A percentile compares a stretch with the other conserved stretches of the same genome.
Evolutionary conservation across 2,797 vertebrate species (phyloP).

Genomic region (Iguana delicatissima): DNA sequence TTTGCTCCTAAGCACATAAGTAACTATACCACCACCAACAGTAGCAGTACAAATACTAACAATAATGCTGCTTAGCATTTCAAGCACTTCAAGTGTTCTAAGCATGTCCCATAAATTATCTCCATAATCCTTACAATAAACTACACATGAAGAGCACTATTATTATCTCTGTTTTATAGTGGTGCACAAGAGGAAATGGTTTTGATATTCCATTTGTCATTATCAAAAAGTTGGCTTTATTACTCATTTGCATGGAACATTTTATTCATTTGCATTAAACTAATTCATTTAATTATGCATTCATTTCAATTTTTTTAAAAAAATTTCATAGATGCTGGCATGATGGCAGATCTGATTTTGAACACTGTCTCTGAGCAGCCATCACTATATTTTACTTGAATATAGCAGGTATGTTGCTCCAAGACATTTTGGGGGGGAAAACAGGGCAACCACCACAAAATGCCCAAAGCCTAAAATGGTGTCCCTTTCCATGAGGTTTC

Average conservation of each 20-base stretch:
- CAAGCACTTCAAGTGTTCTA: not conserved
- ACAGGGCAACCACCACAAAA: not conserved
- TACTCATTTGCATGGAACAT: not conserved
- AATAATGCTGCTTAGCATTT: not conserved
- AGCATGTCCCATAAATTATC: slow-evolving; percentile 6
- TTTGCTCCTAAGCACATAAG: not conserved
- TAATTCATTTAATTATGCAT: not conserved
- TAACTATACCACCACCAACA: no score
- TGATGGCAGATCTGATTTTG: not conserved
- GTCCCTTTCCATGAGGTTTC: not conserved
- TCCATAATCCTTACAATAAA: slow-evolving; percentile 12
- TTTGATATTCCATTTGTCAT: not conserved
- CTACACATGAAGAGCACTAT: not conserved
- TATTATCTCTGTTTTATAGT: not conserved
- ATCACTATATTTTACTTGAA: not conserved
- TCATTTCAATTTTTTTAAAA: not conserved
- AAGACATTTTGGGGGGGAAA: not conserved
- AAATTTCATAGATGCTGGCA: not conserved
- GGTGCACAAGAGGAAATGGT: not conserved
- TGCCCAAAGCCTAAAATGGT: no score
- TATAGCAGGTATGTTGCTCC: not conserved
- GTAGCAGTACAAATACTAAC: not conserved
- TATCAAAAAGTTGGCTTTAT: not conserved
- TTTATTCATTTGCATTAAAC: not conserved
- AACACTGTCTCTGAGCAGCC: not conserved